Conservation (phyloP, 2,888 invertebrate species). For the Cordylochernes scorpioides region DNA sequence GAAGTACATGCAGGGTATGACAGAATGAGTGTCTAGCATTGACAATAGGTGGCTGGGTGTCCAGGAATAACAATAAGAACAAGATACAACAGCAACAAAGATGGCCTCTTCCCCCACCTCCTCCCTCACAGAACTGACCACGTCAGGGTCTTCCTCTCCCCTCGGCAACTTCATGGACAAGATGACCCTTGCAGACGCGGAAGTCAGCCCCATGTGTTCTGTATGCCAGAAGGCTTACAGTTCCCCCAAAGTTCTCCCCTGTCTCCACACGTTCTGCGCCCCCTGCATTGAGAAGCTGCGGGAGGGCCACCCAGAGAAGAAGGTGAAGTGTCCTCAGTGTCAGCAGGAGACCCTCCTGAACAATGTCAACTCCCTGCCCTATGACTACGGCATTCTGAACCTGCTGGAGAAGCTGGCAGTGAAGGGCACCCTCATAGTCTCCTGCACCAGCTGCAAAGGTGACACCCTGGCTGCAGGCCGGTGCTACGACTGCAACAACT, state of each 20-base stretch:
- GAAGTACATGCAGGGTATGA: no score
- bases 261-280: constrained; percentile 57
- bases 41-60: no score
- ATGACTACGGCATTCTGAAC: constrained; percentile 33
- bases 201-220: no score
- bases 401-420: constrained; percentile 27
- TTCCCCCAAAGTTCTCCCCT: constrained; percentile 45
- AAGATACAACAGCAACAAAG: no score
- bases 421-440: constrained; percentile 26
- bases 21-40: no score
- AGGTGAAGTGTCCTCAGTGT: constrained; percentile 44
- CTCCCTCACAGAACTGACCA: no score
- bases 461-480: constrained; percentile 77
- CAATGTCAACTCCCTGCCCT: constrained; percentile 36
- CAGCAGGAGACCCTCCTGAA: constrained; percentile 22
- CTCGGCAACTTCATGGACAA: no score
- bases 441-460: constrained; percentile 83
- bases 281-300: constrained; percentile 45
- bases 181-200: no score
- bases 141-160: no score
- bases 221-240: constrained; percentile 47
- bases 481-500: constrained; percentile 84
- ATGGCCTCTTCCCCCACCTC: no score
- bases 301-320: constrained; percentile 31
- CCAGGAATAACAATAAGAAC: no score